phyloP scores from a whole-genome alignment of 2,888 invertebrate species.

The Temnothorax unifasciatus region DNA sequence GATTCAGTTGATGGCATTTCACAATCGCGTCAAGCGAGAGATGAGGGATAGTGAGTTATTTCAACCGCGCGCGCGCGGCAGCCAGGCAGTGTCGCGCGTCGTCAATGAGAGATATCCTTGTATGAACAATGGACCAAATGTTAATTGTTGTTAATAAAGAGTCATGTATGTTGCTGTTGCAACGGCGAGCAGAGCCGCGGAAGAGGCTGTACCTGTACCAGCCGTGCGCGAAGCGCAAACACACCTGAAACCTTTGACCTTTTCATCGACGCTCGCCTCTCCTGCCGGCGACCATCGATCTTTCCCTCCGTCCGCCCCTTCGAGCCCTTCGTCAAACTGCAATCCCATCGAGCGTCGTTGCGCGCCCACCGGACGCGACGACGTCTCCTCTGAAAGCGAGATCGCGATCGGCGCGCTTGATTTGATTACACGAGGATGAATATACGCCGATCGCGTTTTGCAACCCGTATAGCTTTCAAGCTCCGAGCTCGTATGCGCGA shows the following conservation, averaged over 20 bases:
- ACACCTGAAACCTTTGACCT: conserved; percentile 80
- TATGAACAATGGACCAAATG: conserved; percentile 80
- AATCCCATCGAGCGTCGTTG: conserved; percentile 63
- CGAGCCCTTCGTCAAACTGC: conserved; percentile 63
- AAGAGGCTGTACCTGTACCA: conserved; percentile 84
- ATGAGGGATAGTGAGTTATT: neutral
- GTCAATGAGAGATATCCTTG: conserved; percentile 29
- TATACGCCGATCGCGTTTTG: neutral
- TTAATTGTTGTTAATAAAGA: conserved; percentile 87
- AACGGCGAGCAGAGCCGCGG: conserved; percentile 85
- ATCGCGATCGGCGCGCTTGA: neutral
- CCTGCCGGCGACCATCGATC: conserved; percentile 72
- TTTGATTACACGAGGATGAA: conserved; percentile 8
- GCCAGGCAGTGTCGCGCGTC: neutral
- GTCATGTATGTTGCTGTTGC: conserved; percentile 85
- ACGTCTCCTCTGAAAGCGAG: neutral
- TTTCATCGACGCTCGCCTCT: conserved; percentile 75
- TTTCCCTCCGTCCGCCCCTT: conserved; percentile 66
- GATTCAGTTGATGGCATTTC: neutral
- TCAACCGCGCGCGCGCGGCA: neutral
- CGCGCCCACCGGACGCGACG: conserved; percentile 50
- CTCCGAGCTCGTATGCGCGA: neutral
- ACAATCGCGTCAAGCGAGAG: neutral
- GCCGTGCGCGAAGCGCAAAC: conserved; percentile 77
- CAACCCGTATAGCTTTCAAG: neutral